A percentile compares a stretch with the other conserved stretches of the same genome.
phyloP scores from a whole-genome alignment of 1,140 invertebrate species.

The Zelostemma sp. region DNA sequence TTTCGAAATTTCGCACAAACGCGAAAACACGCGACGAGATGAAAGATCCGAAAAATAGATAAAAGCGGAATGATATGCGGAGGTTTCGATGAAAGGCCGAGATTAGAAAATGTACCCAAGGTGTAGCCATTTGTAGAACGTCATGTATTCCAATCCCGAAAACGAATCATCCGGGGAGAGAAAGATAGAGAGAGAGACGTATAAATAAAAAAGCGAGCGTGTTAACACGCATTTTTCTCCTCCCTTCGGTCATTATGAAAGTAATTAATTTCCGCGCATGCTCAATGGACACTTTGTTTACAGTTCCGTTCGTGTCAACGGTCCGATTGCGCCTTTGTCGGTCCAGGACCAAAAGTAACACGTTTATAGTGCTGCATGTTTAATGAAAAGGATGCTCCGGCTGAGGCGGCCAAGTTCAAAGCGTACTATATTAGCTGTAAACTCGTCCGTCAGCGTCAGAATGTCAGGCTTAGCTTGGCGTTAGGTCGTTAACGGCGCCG shows the following conservation, averaged over 20 bases:
- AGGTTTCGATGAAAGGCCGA: not conserved
- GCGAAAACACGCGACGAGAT: too few relatives aligned
- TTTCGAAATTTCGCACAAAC: not conserved
- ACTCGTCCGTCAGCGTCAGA: conserved; percentile 69
- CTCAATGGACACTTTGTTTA: conserved; percentile 44
- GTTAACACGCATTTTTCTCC: conserved; percentile 15
- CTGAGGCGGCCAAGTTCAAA: conserved; percentile 61
- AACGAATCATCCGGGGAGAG: too few relatives aligned
- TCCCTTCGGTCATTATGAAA: conserved; percentile 18
- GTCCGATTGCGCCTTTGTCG: conserved; percentile 50
- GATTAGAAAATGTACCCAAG: conserved; percentile 2
- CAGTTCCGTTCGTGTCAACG: conserved; percentile 49
- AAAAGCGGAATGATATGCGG: not conserved
- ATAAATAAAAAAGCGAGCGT: too few relatives aligned
- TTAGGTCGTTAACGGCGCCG: conserved; percentile 65
- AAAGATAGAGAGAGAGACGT: too few relatives aligned
- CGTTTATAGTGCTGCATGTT: conserved; percentile 28
- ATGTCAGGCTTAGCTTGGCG: conserved; percentile 60
- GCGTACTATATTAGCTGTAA: conserved; percentile 66
- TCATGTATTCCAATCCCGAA: conserved; percentile 2
- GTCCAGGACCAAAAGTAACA: conserved; percentile 30
- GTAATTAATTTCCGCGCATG: conserved; percentile 41
- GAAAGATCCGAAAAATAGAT: too few relatives aligned
- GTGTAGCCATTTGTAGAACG: not conserved
- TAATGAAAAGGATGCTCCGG: conserved; percentile 39